phyloP scores from a whole-genome alignment of 1,140 invertebrate genomes.

The Trachelipus rathkii region DNA sequence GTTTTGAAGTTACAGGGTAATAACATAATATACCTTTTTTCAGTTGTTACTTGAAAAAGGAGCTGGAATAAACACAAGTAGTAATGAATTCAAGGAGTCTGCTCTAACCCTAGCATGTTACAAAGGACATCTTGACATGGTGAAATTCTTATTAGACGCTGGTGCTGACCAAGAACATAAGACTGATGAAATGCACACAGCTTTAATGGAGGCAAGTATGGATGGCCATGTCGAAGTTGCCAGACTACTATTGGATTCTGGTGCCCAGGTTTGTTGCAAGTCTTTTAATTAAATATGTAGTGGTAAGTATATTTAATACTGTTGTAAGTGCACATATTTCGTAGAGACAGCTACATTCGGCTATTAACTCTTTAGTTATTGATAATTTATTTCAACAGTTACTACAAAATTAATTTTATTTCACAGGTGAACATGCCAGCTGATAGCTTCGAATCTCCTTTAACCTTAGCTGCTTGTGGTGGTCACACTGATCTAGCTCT shows the following conservation, averaged over 20 bases:
- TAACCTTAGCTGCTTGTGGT: constrained; percentile 95
- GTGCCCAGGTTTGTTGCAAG: constrained; percentile 69
- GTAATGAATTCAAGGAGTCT: constrained; percentile 96
- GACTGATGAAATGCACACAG: constrained; percentile 99
- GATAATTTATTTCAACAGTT: neutral
- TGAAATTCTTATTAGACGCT: constrained; percentile 87
- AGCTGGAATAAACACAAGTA: constrained; percentile 96
- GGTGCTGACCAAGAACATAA: constrained; percentile 96
- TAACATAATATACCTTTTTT: neutral
- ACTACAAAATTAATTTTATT: constrained; percentile 11
- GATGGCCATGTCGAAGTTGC: constrained; percentile 98
- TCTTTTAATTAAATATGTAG: too few relatives aligned
- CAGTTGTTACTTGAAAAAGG: constrained; percentile 82
- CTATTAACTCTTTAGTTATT: too few relatives aligned
- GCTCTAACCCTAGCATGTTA: constrained; percentile 94
- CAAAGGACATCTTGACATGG: constrained; percentile 96
- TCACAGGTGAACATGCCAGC: constrained; percentile 92
- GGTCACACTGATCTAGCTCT: constrained; percentile 95
- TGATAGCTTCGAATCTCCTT: constrained; percentile 97
- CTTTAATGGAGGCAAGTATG: constrained; percentile 99
- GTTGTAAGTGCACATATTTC: too few relatives aligned
- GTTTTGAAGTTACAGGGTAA: too few relatives aligned
- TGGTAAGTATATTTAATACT: too few relatives aligned
- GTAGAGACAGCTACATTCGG: too few relatives aligned
- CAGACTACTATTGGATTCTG: constrained; percentile 85